A percentile compares a stretch with the other conserved stretches of the same genome.
Conservation (phyloP, 2,113 vertebrate genomes). For the Pachypanchax playfairii region DNA sequence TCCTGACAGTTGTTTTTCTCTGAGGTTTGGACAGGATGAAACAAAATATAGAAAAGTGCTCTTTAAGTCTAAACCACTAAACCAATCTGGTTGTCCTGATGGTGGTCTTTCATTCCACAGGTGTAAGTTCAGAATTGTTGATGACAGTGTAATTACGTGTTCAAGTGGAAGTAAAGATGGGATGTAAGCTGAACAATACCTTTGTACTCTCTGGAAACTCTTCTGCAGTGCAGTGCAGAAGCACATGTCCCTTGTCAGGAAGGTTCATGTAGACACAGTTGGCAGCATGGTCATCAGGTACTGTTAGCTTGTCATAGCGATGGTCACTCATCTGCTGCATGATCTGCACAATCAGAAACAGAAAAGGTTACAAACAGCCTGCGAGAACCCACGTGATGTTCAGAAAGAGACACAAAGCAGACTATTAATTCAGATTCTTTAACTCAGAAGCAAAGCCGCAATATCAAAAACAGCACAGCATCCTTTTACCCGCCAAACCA, state of each 20-base stretch:
- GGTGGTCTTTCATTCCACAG: constrained; percentile 21
- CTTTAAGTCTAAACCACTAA: constrained; percentile 41
- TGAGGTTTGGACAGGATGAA: constrained; percentile 41
- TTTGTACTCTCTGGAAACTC: constrained; percentile 91
- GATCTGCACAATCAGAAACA: constrained; percentile 77
- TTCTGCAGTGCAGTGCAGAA: constrained; percentile 88
- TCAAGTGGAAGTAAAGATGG: constrained; percentile 6
- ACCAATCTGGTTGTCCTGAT: constrained; percentile 13
- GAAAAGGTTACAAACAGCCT: constrained; percentile 9
- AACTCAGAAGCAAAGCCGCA: constrained; percentile 33
- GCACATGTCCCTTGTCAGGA: constrained; percentile 89
- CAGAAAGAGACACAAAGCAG: constrained; percentile 38
- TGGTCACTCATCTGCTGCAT: constrained; percentile 99
- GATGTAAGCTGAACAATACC: constrained; percentile 73
- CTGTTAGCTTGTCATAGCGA: constrained; percentile 93
- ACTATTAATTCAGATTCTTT: constrained; percentile 25
- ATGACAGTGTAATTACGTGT: constrained; percentile 14
- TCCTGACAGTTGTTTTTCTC: constrained; percentile 52
- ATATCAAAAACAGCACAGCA: constrained; percentile 37
- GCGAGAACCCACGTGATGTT: constrained; percentile 2
- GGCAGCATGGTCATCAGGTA: constrained; percentile 90
- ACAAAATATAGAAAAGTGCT: constrained; percentile 29
- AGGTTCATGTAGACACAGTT: constrained; percentile 96
- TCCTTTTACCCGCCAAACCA: constrained; percentile 47
- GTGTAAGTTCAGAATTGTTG: constrained; percentile 23